Base-by-base conservation (phyloP, 2,113 vertebrate species). In the Myrmecophaga tridactyla region DNA sequence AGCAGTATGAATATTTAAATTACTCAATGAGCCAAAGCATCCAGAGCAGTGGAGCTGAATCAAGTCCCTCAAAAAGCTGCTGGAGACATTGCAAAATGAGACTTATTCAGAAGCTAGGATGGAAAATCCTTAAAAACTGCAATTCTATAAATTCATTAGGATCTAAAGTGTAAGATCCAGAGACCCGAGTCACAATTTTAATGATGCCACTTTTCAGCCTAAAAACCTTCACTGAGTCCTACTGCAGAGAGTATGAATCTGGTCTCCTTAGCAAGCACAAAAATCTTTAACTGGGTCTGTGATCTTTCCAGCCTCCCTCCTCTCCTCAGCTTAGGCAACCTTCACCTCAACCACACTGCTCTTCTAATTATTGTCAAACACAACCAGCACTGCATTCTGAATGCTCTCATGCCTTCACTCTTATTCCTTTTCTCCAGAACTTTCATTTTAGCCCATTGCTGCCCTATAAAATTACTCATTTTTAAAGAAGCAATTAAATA, bases 1-100 rank as follows among this genome's bases (percentile, higher is more conserved):
- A 63, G 58, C 39, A 65, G 75, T 83, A 92, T 69, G 95, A 94
- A 84, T 90, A 81, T 95, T 94, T 94, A 92, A 97, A 83, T 92
- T 62, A 91, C 53, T 31, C 92, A 86, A 3, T 78, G 20, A 39
- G 27, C 48, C 77, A 89, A 94, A 78, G 31, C 58, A 92, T 92
- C 91, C 36, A 94, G 39, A 92, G 23, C n/a, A 83, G 7, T 86
- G n/a, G 34, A 36, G 43, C 17, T 94, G 31, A 78, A 63, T 92
- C 34, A 84, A 89, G 69, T 20, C 62, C 65, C 6, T n/a, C 1
- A 46, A 41, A 76, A 13, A 4, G 51, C 92, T 41, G 70, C 77
- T 94, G 70, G 90, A 94, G 72, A 92, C 60, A 85, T 9, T 69
- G 48, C 41, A 84, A 94, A 80, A 69, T 92, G 86, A 56, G 29